Evolutionary conservation across 2,113 vertebrate genomes (phyloP), one percentile per base, ranked within the genome.

Genomic region (Coregonus clupeaformis): DNA sequence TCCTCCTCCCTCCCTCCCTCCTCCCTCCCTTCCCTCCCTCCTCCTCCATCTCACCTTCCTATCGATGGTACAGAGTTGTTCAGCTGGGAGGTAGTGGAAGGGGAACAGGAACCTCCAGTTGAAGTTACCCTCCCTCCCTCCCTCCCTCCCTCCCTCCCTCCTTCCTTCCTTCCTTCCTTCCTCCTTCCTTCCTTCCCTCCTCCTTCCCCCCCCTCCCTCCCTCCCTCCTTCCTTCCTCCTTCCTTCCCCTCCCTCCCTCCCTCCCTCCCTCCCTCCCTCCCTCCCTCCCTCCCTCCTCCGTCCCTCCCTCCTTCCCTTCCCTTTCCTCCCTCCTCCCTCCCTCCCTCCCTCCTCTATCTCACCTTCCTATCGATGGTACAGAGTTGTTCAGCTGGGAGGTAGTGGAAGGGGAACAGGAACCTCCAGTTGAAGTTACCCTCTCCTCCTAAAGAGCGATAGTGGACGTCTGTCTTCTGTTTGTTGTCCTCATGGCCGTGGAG

Each of bases 391-490:
- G 98, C 94, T 49, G 98, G 96, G 78, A 99, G 92, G 82, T 95
- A 99, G 73, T 99, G 95, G 86, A 99, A 98, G 1, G 92, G 94
- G 85, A 96, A 99, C 86, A 98, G 75, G 81, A 96, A 96, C 92
- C 98, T 94, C 98, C 98, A 99, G 91, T 98, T 99, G 76, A 99
- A 99, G 90, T 98, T 99, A 16, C 97, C 97, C 74, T 98, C 97
- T 0, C 97, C 97, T 77, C 98, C 97, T 85, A 99, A 86, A 47
- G 97, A 99, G 74, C 97, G 92, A 87, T 99, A 99, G 85, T 99
- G 97, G 80, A 99, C 97, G 74, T 99, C 97, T 0, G 97, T 99
- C 94, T 98, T 98, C 94, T 99, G 98, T 87, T 98, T 99, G 80
- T 98, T 93, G 85, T 98, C 96, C 85, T 99, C 98, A 90, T 92